phyloP scores from a whole-genome alignment of 2,113 vertebrate species.

The Callipepla squamata region DNA sequence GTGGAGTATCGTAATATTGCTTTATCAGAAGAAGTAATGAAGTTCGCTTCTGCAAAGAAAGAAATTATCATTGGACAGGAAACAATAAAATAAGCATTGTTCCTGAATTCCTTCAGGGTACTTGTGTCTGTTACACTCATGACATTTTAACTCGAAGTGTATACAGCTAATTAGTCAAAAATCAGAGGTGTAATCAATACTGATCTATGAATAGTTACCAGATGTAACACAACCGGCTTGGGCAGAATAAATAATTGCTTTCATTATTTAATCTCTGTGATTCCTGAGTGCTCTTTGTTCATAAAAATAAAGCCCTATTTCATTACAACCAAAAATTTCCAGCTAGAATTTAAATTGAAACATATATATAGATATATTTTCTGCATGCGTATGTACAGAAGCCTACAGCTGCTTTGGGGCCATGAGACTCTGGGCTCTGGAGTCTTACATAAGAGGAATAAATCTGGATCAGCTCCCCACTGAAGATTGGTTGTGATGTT shows the following conservation, averaged over 20 bases:
- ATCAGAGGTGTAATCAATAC: conserved; percentile 20
- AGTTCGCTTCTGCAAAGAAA: conserved; percentile 6
- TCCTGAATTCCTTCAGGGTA: background rate
- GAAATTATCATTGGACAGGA: background rate
- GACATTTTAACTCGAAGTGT: conserved; percentile 27
- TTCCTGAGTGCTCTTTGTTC: background rate
- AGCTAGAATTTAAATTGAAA: background rate
- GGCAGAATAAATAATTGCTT: conserved; percentile 24
- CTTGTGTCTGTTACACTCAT: background rate
- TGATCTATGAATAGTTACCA: conserved; percentile 32
- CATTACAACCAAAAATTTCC: background rate
- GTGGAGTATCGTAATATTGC: background rate
- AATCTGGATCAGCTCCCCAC: background rate
- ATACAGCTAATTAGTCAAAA: conserved; percentile 28
- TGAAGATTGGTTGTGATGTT: conserved; percentile 24
- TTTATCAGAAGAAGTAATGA: background rate
- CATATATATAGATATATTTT: background rate
- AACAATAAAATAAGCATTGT: conserved; percentile 8
- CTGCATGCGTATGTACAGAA: background rate
- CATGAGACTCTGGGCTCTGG: background rate
- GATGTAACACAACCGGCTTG: background rate
- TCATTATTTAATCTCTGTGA: background rate
- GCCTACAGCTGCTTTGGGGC: background rate
- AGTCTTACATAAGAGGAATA: background rate
- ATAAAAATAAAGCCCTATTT: background rate